Percentiles rank a stretch among this genome's conserved stretches.
Conservation (phyloP, 2,888 invertebrate species). For the Phrixothrix hirtus region DNA sequence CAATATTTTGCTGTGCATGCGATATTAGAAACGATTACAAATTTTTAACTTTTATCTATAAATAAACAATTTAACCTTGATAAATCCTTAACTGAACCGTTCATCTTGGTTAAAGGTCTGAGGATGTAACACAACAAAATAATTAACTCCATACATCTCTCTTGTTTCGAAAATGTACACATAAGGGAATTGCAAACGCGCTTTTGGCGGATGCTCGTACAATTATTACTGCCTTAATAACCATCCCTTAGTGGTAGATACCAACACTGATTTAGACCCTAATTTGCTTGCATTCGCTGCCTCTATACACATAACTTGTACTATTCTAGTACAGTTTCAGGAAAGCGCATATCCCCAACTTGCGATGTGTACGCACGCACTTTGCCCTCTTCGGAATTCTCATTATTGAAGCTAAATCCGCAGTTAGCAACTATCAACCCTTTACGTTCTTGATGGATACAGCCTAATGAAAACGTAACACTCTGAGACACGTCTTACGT, state of each 20-base stretch:
- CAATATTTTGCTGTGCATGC: too few species aligned
- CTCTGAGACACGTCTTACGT: too few species aligned
- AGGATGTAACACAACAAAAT: slow-evolving; percentile 11
- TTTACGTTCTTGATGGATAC: slow-evolving; percentile 19
- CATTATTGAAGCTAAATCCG: slow-evolving; percentile 25
- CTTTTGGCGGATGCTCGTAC: slow-evolving; percentile 16
- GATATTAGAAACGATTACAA: too few species aligned
- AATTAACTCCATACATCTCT: slow-evolving; percentile 28
- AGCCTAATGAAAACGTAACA: slow-evolving; percentile 22
- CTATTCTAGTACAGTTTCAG: slow-evolving; percentile 10
- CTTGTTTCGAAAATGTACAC: slow-evolving; percentile 7
- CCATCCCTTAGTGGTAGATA: slow-evolving; percentile 35
- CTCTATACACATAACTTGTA: slow-evolving; percentile 30
- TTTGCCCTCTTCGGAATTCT: slow-evolving; percentile 16
- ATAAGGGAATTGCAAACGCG: slow-evolving; percentile 8
- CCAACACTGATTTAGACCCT: slow-evolving; percentile 39
- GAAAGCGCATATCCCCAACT: slow-evolving; percentile 16
- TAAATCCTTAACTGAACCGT: background rate
- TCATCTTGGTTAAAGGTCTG: background rate
- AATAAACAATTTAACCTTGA: background rate
- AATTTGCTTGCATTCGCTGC: slow-evolving; percentile 35
- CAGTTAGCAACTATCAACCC: slow-evolving; percentile 16
- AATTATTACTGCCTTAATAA: slow-evolving; percentile 41
- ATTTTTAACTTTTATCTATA: background rate
- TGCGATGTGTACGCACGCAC: slow-evolving; percentile 24